Percentiles rank a stretch among this genome's conserved stretches.
Evolutionary conservation across 2,888 invertebrate genomes (phyloP).

Genomic region (Nomada fucata): DNA sequence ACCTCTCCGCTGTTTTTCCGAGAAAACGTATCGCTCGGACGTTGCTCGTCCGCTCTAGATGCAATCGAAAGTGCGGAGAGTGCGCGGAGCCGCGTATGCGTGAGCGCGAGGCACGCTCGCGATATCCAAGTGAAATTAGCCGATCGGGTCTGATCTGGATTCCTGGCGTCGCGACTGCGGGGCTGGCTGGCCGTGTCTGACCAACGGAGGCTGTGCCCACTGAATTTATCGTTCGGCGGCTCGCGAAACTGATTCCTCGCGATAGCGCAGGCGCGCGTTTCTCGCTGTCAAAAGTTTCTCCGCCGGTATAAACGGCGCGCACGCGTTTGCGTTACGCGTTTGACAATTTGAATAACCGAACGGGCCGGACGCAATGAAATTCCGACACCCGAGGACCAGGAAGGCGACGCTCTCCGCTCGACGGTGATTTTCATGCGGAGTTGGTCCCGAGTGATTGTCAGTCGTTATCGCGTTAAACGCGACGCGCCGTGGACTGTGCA

Average conservation of each 20-base stretch:
- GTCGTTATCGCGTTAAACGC: constrained; percentile 56
- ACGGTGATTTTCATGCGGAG: constrained; percentile 48
- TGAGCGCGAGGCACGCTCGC: background rate
- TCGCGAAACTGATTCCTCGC: background rate
- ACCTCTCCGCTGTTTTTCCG: background rate
- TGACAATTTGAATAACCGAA: background rate
- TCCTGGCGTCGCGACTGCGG: background rate
- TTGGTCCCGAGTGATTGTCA: constrained; percentile 45
- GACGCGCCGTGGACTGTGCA: constrained; percentile 22
- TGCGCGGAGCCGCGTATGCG: background rate
- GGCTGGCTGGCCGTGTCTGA: background rate
- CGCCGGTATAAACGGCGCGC: background rate
- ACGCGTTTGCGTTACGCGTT: too few species aligned
- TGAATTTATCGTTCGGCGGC: background rate
- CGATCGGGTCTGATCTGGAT: too few species aligned
- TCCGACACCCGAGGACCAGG: background rate
- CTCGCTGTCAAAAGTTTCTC: constrained; percentile 47
- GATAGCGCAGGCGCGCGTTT: background rate
- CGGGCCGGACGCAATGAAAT: background rate
- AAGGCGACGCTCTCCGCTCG: constrained; percentile 32
- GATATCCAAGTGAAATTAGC: constrained; percentile 21
- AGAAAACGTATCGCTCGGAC: constrained; percentile 19
- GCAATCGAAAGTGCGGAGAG: constrained; percentile 37
- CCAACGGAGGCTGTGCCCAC: background rate
- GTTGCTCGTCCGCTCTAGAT: background rate